Percentiles rank a stretch among this genome's conserved stretches.
Evolutionary conservation across 2,113 vertebrate genomes (phyloP).

Genomic region (Daubentonia madagascariensis): DNA sequence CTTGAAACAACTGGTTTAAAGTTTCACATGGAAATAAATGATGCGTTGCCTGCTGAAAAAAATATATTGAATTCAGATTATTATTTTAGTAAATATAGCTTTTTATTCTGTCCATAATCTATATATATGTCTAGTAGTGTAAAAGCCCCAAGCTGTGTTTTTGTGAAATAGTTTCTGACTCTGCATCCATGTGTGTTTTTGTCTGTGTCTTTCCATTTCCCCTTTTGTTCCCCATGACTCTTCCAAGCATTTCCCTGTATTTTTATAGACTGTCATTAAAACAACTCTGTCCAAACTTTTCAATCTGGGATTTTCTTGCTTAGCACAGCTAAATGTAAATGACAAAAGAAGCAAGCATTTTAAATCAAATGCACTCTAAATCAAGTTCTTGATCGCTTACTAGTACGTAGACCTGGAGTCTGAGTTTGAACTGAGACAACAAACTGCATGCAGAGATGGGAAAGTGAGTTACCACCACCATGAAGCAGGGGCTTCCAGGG

Average conservation of each 20-base stretch:
- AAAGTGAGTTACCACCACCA: neutral
- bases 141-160: neutral
- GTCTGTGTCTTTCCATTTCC: neutral
- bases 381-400: neutral
- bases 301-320: neutral
- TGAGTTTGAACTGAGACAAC: neutral
- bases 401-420: neutral
- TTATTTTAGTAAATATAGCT: neutral
- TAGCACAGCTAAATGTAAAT: neutral
- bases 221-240: neutral
- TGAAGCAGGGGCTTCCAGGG: neutral
- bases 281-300: neutral
- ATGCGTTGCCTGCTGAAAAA: neutral
- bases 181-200: neutral
- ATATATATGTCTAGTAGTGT: neutral
- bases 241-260: neutral
- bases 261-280: neutral
- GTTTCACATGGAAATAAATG: constrained; percentile 12
- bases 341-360: neutral
- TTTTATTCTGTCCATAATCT: neutral
- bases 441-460: neutral
- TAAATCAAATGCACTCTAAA: neutral
- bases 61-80: neutral
- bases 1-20: neutral
- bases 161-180: neutral